phyloP scores from a whole-genome alignment of 2,797 vertebrate species.

The Trachops cirrhosus region DNA sequence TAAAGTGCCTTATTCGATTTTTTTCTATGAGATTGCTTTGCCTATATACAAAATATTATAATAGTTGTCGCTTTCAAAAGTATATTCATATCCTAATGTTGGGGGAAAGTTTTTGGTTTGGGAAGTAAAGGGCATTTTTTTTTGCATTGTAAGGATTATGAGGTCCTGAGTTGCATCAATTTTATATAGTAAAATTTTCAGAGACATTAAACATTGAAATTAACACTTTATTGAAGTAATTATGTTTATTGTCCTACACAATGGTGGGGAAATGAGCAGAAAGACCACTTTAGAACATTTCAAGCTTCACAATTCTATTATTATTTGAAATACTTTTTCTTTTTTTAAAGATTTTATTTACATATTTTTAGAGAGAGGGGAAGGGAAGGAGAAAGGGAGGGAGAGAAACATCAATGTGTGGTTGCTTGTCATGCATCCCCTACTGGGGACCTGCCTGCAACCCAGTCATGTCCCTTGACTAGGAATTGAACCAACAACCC shows the following conservation, averaged over 20 bases:
- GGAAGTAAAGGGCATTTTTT: background rate
- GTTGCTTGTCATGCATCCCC: too few species aligned
- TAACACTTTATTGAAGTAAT: background rate
- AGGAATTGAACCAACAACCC: too few species aligned
- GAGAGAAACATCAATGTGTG: too few species aligned
- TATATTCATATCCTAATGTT: background rate
- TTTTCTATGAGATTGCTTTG: background rate
- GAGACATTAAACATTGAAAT: background rate
- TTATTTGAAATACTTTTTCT: background rate
- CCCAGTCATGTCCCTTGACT: too few species aligned
- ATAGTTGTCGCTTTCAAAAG: background rate
- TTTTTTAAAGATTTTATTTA: too few species aligned
- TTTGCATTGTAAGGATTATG: background rate
- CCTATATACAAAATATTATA: background rate
- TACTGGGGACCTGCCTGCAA: too few species aligned
- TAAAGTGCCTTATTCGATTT: background rate
- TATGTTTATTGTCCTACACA: background rate
- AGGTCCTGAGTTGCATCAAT: background rate
- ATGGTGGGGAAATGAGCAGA: background rate
- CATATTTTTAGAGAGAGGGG: too few species aligned
- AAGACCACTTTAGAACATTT: background rate
- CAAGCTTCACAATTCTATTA: background rate
- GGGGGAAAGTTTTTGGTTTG: background rate
- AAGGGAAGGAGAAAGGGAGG: too few species aligned
- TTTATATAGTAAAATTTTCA: slow-evolving; percentile 1